A percentile compares a stretch with the other conserved stretches of the same genome.
Evolutionary conservation across 2,888 invertebrate species (phyloP).

Genomic region (Melipona beecheii): DNA sequence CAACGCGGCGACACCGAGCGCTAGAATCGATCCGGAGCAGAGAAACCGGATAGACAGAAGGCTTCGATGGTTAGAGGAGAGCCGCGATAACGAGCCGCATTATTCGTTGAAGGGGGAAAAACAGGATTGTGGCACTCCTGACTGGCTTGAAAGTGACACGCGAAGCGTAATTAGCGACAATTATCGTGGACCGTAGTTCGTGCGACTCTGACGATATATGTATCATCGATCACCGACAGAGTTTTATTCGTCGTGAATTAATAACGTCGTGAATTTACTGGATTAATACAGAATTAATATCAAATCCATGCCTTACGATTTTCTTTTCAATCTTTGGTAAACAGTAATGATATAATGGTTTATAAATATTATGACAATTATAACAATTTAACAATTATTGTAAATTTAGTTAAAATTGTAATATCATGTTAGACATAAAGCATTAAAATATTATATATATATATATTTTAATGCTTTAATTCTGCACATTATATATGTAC

Average conservation of each 20-base stretch:
- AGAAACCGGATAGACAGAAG: slow-evolving; percentile 17
- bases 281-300: no score
- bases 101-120: slow-evolving; percentile 29
- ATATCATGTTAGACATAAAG: no score
- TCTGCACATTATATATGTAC: no score
- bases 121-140: slow-evolving; percentile 6
- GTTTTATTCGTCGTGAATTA: slow-evolving; percentile 14
- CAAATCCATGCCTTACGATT: no score
- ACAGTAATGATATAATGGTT: no score
- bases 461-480: no score
- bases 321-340: no score
- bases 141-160: slow-evolving; percentile 48
- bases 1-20: slow-evolving; percentile 29
- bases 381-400: no score
- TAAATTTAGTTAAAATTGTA: no score
- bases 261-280: slow-evolving; percentile 17
- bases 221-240: slow-evolving; percentile 40
- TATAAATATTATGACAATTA: no score
- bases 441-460: no score
- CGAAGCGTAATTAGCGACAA: slow-evolving; percentile 65
- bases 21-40: slow-evolving; percentile 47
- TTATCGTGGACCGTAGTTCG: slow-evolving; percentile 42
- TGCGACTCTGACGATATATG: slow-evolving; percentile 10
- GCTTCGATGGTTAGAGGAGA: slow-evolving; percentile 45
- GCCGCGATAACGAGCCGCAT: slow-evolving; percentile 37